A percentile compares a stretch with the other conserved stretches of the same genome.
Evolutionary conservation across 1,140 invertebrate genomes (phyloP).

Genomic region (Caerostris extrusa): DNA sequence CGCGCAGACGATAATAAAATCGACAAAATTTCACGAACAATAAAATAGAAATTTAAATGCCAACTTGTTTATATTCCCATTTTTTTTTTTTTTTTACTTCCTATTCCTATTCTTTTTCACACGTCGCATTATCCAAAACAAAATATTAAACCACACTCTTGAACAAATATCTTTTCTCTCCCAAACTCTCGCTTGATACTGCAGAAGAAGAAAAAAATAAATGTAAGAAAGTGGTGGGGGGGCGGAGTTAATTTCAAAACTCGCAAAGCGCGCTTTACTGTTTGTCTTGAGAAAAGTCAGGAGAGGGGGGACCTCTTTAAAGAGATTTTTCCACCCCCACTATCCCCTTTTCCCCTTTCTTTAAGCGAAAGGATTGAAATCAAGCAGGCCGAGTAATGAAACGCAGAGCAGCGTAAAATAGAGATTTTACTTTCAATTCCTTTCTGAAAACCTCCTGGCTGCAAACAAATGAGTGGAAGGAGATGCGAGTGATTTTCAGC

Average conservation of each 20-base stretch:
- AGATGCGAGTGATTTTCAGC: background rate
- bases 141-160: conserved; percentile 5
- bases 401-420: conserved; percentile 49
- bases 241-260: conserved; percentile 23
- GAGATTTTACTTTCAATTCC: conserved; percentile 61
- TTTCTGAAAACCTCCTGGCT: conserved; percentile 29
- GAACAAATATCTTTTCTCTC: conserved; percentile 9
- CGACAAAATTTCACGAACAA: conserved; percentile 9
- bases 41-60: conserved; percentile 25
- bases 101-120: too few relatives aligned
- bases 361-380: conserved; percentile 62
- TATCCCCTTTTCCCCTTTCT: too few relatives aligned
- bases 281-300: conserved; percentile 41
- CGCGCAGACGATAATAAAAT: background rate
- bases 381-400: conserved; percentile 69
- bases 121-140: conserved; percentile 8
- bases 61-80: conserved; percentile 1
- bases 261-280: conserved; percentile 1
- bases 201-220: background rate
- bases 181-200: conserved; percentile 5
- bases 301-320: conserved; percentile 1
- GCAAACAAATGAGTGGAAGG: conserved; percentile 57
- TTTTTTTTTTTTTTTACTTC: background rate
- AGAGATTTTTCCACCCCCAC: conserved; percentile 4
- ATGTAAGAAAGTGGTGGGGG: background rate